phyloP scores from a whole-genome alignment of 2,113 vertebrate genomes.

The Eulemur rufifrons region DNA sequence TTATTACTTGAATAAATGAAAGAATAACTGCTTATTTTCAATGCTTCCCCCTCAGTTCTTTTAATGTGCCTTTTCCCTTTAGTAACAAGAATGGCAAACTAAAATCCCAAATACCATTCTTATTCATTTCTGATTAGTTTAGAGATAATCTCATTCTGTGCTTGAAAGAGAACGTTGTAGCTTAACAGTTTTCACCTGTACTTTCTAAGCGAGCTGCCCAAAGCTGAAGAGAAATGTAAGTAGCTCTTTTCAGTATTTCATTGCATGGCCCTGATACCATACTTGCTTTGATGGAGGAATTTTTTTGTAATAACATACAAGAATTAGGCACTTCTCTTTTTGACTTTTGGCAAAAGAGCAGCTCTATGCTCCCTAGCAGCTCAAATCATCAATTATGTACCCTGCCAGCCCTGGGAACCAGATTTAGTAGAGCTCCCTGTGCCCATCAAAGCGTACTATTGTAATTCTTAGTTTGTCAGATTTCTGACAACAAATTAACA shows the following conservation, averaged over 20 bases:
- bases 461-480: neutral
- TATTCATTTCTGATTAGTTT: conserved; percentile 1
- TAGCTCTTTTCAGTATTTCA: neutral
- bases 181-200: neutral
- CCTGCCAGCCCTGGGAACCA: neutral
- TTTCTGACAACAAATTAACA: conserved; percentile 52
- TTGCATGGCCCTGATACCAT: neutral
- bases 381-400: neutral
- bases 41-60: neutral
- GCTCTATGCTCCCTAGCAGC: neutral
- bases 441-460: neutral
- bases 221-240: neutral
- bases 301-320: neutral
- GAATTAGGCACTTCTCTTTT: neutral
- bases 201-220: neutral
- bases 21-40: conserved; percentile 15
- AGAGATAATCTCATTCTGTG: neutral
- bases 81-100: neutral
- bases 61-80: conserved; percentile 20
- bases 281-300: neutral
- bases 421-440: neutral
- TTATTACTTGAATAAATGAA: conserved; percentile 37
- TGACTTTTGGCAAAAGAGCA: neutral
- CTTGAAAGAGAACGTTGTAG: neutral
- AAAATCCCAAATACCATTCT: neutral